A percentile compares a stretch with the other conserved stretches of the same genome.
Evolutionary conservation across 2,113 vertebrate species (phyloP).

Genomic region (Taxidea taxus): DNA sequence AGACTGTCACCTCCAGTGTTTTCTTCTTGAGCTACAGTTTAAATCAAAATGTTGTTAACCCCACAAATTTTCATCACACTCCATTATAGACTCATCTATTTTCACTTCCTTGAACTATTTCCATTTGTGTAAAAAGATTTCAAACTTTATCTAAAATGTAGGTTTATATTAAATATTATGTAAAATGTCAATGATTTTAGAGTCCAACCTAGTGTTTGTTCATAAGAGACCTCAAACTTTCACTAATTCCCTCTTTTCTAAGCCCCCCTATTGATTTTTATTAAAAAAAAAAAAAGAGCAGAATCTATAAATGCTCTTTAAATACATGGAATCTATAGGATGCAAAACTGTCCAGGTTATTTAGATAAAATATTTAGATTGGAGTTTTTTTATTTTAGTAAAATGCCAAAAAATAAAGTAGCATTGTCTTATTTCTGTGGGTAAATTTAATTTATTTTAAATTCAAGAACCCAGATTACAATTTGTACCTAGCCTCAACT

Average conservation of each 20-base stretch:
- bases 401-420: neutral
- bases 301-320: neutral
- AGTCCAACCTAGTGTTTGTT: neutral
- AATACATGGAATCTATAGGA: neutral
- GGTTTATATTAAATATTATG: neutral
- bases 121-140: constrained; percentile 39
- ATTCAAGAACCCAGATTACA: neutral
- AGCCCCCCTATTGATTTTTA: neutral
- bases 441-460: constrained; percentile 35
- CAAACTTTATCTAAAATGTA: constrained; percentile 52
- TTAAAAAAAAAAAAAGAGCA: neutral
- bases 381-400: neutral
- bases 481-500: neutral
- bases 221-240: neutral
- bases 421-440: neutral
- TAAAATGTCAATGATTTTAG: constrained; percentile 33
- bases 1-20: constrained; percentile 98
- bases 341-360: neutral
- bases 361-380: neutral
- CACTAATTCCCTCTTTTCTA: neutral
- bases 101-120: constrained; percentile 13
- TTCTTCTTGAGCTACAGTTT: constrained; percentile 95
- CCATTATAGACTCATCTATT: neutral
- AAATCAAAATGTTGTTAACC: constrained; percentile 75
- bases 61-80: constrained; percentile 39